A percentile compares a stretch with the other conserved stretches of the same genome.
phyloP scores from a whole-genome alignment of 2,888 invertebrate genomes.

The Pseudeuparius sepicola region DNA sequence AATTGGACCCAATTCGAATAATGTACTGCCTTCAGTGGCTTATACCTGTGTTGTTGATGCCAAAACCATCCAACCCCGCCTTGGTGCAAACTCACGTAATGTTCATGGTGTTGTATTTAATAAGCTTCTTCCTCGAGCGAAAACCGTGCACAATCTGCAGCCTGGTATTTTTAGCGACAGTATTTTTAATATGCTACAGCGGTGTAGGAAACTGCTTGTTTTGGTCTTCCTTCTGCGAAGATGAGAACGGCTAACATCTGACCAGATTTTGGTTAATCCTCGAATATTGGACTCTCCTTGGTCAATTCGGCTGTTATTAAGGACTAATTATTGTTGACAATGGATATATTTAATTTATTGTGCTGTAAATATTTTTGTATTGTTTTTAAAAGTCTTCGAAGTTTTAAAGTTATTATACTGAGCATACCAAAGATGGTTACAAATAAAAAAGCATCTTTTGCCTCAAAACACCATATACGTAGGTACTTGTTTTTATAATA shows the following conservation, averaged over 20 bases:
- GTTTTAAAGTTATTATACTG: no score
- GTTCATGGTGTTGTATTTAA: conserved; percentile 71
- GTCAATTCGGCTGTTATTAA: no score
- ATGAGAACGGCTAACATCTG: conserved; percentile 41
- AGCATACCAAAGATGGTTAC: no score
- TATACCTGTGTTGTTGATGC: conserved; percentile 91
- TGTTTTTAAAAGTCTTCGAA: no score
- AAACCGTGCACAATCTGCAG: conserved; percentile 98
- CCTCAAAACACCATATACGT: no score
- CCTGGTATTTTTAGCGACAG: conserved; percentile 85
- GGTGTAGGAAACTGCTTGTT: conserved; percentile 92
- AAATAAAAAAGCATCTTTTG: no score
- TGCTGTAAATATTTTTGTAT: no score
- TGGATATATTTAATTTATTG: no score
- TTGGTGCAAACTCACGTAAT: conserved; percentile 92
- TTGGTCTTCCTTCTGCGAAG: conserved; percentile 74
- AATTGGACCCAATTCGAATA: no score
- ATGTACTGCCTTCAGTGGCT: conserved; percentile 98
- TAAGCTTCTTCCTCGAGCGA: conserved; percentile 93
- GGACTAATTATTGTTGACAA: no score
- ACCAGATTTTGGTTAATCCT: conserved; percentile 6
- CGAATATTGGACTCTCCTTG: no score
- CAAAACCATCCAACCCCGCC: conserved; percentile 95
- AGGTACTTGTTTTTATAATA: no score
- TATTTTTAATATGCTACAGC: conserved; percentile 91